Base-by-base conservation (phyloP, 30 jellyfish, hydroid and myxozoan species). In the Calvadosia cruxmelitensis region DNA sequence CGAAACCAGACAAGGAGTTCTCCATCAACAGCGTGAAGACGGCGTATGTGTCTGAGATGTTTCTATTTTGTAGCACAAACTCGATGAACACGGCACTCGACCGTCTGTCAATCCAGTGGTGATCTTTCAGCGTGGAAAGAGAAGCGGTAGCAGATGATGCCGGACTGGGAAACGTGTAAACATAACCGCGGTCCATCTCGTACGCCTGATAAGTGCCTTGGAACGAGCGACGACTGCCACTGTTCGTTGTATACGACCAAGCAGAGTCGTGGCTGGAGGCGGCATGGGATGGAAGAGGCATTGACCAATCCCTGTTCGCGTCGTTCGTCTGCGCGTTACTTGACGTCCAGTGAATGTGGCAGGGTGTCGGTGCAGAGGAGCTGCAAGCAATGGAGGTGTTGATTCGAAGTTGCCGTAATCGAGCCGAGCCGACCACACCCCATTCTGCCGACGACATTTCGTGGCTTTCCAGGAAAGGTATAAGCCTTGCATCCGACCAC, bases 31-130 rank as follows among this genome's bases (percentile, higher is more conserved):
- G 49, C 7, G 92, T 65, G 3, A 64, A 49, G 20, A 69, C 76
- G 0, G 68, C 70, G 79, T 76, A 84, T 49, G 66, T 78, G 53
- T 74, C 68, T 42, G 57, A 5, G 3, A 78, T 49, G 66, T 77
- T 77, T 33, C 66, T 29, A 50, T 86, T 75, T 34, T 74, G 87
- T 74, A 71, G 31, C 0, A 75, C 76, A 50, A 78, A 71, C 53
- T 86, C 92, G 24, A 75, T 51, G 27, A 78, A 73, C 31, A 80
- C 70, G 0, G 92, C 93, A 63, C 92, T 74, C 15, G 93, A 53
- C 36, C 62, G 42, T 36, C 34, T 53, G 49, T 86, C 96, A 36
- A 78, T 66, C 96, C 96, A 86, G 51, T 86, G 78, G 24, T 73
- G 68, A 50, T 76, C 70, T 69, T 73, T 74, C 69, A 86, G 34